A percentile compares a stretch with the other conserved stretches of the same genome.
Evolutionary conservation across 2,113 vertebrate species (phyloP).

Genomic region (Poeciliopsis retropinna): DNA sequence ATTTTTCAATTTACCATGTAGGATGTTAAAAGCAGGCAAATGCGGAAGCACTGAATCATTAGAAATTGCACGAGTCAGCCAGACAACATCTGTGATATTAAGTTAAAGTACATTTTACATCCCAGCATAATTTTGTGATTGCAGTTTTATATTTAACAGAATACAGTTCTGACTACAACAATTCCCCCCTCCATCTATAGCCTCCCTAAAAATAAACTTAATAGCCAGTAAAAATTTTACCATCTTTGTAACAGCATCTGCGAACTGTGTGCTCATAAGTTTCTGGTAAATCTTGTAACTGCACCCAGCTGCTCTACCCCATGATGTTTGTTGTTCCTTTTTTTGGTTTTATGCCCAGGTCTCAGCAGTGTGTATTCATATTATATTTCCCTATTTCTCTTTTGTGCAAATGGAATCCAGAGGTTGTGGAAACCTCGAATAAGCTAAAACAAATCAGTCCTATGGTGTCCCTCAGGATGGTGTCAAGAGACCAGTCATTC

Average conservation of each 20-base stretch:
- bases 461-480: neutral
- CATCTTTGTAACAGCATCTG: neutral
- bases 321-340: neutral
- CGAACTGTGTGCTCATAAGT: neutral
- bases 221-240: neutral
- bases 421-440: neutral
- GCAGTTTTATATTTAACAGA: too few relatives aligned
- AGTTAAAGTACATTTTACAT: too few relatives aligned
- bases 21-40: too few relatives aligned
- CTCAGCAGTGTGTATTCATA: neutral
- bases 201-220: neutral
- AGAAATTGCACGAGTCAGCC: too few relatives aligned
- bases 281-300: neutral
- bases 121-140: too few relatives aligned
- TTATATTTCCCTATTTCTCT: neutral
- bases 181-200: too few relatives aligned
- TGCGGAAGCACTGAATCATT: too few relatives aligned
- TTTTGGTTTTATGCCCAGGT: neutral
- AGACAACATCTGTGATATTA: too few relatives aligned
- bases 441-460: neutral
- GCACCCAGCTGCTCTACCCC: neutral
- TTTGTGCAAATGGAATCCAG: neutral
- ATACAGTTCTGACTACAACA: too few relatives aligned
- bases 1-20: too few relatives aligned
- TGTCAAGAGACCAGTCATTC: neutral